A percentile compares a stretch with the other conserved stretches of the same genome.
phyloP scores from a whole-genome alignment of 2,888 invertebrate species.

The Catocala sponsa region DNA sequence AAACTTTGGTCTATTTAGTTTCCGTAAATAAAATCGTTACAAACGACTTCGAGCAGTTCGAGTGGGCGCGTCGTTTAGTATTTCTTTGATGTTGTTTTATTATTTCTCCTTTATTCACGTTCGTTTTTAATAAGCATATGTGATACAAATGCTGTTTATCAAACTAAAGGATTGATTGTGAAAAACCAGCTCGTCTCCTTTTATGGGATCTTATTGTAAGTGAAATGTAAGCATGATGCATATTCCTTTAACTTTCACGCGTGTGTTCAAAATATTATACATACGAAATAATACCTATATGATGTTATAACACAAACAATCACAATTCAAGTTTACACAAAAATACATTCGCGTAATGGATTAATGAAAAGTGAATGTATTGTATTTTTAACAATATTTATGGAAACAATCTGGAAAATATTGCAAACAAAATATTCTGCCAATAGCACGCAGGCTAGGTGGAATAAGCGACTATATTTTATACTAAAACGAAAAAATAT shows the following conservation, averaged over 20 bases:
- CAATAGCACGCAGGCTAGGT: background rate
- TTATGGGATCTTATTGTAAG: too few relatives aligned
- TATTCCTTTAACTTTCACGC: too few relatives aligned
- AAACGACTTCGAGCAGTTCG: constrained; percentile 7
- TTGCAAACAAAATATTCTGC: background rate
- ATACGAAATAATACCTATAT: too few relatives aligned
- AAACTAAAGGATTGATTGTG: too few relatives aligned
- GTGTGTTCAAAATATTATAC: too few relatives aligned
- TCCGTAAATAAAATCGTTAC: constrained; percentile 14
- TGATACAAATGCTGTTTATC: too few relatives aligned
- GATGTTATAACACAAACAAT: too few relatives aligned
- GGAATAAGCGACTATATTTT: background rate
- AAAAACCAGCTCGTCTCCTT: too few relatives aligned
- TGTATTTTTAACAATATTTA: background rate
- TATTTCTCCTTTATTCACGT: too few relatives aligned
- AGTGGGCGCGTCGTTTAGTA: background rate
- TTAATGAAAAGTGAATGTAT: background rate
- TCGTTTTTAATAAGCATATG: too few relatives aligned
- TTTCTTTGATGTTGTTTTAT: constrained; percentile 1
- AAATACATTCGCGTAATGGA: background rate
- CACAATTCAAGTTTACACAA: background rate
- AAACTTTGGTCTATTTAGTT: constrained; percentile 10
- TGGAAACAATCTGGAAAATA: background rate
- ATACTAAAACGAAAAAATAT: background rate
- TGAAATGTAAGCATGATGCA: too few relatives aligned